phyloP scores from a whole-genome alignment of 2,797 vertebrate genomes.

The Pseudomugil gertrudae region DNA sequence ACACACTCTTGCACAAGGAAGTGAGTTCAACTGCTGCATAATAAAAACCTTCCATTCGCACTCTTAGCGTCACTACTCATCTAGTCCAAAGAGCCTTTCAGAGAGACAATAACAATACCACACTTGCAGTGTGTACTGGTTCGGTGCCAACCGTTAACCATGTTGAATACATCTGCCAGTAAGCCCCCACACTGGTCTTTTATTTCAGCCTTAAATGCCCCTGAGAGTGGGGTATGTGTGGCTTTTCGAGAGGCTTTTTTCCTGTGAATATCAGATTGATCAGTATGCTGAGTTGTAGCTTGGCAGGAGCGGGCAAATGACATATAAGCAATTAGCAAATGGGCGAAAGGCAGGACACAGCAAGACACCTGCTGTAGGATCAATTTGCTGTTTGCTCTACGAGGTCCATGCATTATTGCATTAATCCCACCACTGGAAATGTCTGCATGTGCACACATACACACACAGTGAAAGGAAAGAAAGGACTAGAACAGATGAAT shows the following conservation, averaged over 20 bases:
- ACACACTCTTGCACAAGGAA: slow-evolving; percentile 28
- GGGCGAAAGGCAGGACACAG: slow-evolving; percentile 13
- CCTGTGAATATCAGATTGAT: slow-evolving; percentile 49
- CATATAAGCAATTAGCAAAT: slow-evolving; percentile 31
- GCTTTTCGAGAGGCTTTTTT: rapidly evolving
- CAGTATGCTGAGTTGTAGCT: slow-evolving; percentile 54
- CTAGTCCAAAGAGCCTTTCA: slow-evolving; percentile 59
- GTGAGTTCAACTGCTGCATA: slow-evolving; percentile 47
- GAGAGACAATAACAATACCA: slow-evolving; percentile 43
- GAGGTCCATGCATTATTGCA: slow-evolving; percentile 25
- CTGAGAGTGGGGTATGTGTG: slow-evolving; percentile 27
- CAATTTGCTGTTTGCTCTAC: slow-evolving; percentile 30
- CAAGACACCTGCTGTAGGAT: slow-evolving; percentile 44
- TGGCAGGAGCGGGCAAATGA: slow-evolving; percentile 32
- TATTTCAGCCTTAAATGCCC: slow-evolving; percentile 48
- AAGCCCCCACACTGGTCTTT: slow-evolving; percentile 51
- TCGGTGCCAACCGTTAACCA: slow-evolving; percentile 49
- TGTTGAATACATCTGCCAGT: slow-evolving; percentile 61
- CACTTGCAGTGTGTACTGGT: slow-evolving; percentile 49
- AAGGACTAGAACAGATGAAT: slow-evolving; percentile 10
- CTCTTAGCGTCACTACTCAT: slow-evolving; percentile 54
- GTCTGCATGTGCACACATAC: slow-evolving; percentile 6
- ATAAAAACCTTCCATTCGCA: slow-evolving; percentile 43
- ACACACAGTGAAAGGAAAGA: not conserved
- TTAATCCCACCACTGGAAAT: slow-evolving; percentile 17